Base-by-base conservation (phyloP, 2,797 vertebrate species). In the Toxotes lorentzi region DNA sequence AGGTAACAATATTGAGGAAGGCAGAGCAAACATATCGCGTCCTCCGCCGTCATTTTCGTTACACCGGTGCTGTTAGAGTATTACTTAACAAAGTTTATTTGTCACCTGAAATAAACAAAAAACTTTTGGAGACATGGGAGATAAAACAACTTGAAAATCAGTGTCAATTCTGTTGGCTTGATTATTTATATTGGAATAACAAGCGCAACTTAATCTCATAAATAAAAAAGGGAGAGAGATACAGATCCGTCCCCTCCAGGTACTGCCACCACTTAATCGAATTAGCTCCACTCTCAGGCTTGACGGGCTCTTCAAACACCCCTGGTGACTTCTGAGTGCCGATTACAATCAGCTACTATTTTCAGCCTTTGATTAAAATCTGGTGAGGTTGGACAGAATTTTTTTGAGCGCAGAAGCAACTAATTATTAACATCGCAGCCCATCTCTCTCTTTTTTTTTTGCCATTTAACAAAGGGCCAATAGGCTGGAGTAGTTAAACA, bases 311-410 rank as follows among this genome's bases (percentile, higher is more conserved):
- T 95, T 95, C 94, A 94, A 95, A 95, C 94, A 94, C 94, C 94
- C 93, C 93, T 91, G 93, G 93, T 95, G 94, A 95, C 94, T 95
- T 95, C 87, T 93, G 93, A 94, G 91, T 93, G 92, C 92, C 91
- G 95, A 96, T 96, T 95, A 94, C 92, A 95, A 96, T 95, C 95
- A 94, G 94, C 89, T 92, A 92, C 94, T 94, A 92, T 94, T 94
- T 95, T 94, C 93, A 95, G 88, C 89, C 90, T 95, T 95, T 95
- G 94, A 95, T 95, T 95, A 95, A 95, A 95, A 94, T 95, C 95
- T 92, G 89, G 88, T 88, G 89, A 92, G 87, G 90, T 94, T 93
- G 88, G 92, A 93, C 94, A 90, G 88, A 92, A 79, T 90, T 82
- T 89, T 91, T 89, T 90, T 80, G 87, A 91, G 72, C 66, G 74